Evolutionary conservation across 1,140 invertebrate species (phyloP), one percentile per base, ranked within the genome.

Genomic region (Hirudo medicinalis): DNA sequence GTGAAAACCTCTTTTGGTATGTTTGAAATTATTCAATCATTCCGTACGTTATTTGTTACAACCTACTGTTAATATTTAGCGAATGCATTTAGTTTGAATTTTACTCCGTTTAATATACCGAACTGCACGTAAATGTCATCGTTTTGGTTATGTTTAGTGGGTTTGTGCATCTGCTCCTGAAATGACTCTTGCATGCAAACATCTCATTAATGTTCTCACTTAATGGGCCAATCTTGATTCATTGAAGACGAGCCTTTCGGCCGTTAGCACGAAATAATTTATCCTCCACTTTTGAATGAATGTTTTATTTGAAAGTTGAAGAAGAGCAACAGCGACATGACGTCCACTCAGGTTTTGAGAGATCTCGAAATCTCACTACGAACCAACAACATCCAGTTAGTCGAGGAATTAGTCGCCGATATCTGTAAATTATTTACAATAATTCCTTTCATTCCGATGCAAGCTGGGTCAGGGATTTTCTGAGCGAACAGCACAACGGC

Each of bases 361-460:
- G 95, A 99, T 85, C 85, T 99, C 76, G 95, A 99, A 85, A 99
- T 98, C 78, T 99, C 96, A 15, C 84, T 99, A 71, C 87, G 96
- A 76, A 99, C 96, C 63, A 99, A 99, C 85, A 92, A 96, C 81
- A 99, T 99, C 78, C 95, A 99, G 92, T 94, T 85, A 89, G 90
- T 86, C 74, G n/a, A 54, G 40, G 11, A 9, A 15, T 49, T 49
- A 49, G 11, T 49, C 13, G 13, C 11, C 11, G 5, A 49, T 17
- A 9, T 49, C 11, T 13, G 43, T 17, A 49, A 49, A 49, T 1
- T 49, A 15, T 49, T 49, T 49, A 17, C 15, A 17, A 49, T 49
- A 63, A 63, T 22, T 63, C 9, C 19, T 4, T 25, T 36, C 20
- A 5, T 55, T 36, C 19, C 76, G 76, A 83, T 84, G 40, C 80